Base-by-base conservation (phyloP, 2,888 invertebrate species). In the Xylocampa areola region DNA sequence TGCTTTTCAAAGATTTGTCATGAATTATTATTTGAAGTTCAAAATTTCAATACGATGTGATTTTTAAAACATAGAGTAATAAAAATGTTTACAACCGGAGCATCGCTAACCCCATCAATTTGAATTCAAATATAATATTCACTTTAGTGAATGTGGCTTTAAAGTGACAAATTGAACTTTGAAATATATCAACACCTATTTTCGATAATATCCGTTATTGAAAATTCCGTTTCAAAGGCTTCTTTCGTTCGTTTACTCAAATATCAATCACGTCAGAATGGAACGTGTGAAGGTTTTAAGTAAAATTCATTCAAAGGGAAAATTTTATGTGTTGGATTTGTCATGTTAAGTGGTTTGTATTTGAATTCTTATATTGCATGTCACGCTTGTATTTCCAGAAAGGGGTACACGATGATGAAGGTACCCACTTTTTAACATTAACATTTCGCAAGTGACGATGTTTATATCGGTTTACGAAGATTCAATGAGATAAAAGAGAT, bases 141-240 rank as follows among this genome's bases (percentile, higher is more conserved):
- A 62, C 60, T 76, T 73, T 75, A 44, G 27, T 41, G 59, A 66
- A 11, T 49, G n/a, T n/a, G n/a, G n/a, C 44, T 65, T 63, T 67
- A 59, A 72, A 65, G 63, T 75, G 76, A 57, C 58, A 76, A 50
- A 61, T 51, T 49, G 72, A 71, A 69, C 47, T 58, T 60, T 35
- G 39, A 49, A 62, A 57, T 59, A 69, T 63, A 64, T 74, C 60
- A 74, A 73, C 74, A 68, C 71, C 57, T 53, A 67, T 68, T 77
- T 73, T 57, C 49, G n/a, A 62, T 65, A 67, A 60, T 69, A 50
- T 43, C 11, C 39, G 41, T 33, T 23, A 61, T 73, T 65, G 17
- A 40, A 57, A 48, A 69, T 78, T 76, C 75, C 14, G 14, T 73
- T 76, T 75, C 53, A 68, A 59, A 30, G 40, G 29, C 41, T 41